A percentile compares a stretch with the other conserved stretches of the same genome.
phyloP scores from a whole-genome alignment of 2,797 vertebrate genomes.

The Lophius americanus region DNA sequence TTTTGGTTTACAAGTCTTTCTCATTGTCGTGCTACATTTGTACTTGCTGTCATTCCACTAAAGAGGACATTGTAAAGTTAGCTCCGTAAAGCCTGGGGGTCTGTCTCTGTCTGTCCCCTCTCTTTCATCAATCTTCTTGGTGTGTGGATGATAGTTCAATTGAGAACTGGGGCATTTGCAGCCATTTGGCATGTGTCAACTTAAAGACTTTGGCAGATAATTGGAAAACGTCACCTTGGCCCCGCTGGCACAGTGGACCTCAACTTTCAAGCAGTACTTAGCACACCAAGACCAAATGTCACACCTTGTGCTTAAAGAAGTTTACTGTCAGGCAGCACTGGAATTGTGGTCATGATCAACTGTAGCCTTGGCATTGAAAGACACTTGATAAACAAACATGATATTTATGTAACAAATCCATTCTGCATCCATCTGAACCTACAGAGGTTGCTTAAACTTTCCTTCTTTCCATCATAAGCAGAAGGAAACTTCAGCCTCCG shows the following conservation, averaged over 20 bases:
- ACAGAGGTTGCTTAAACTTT: not conserved
- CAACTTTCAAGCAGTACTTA: constrained; percentile 44
- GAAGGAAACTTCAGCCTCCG: not conserved
- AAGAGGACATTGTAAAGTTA: constrained; percentile 60
- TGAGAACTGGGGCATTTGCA: constrained; percentile 54
- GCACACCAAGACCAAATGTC: constrained; percentile 55
- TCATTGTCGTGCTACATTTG: constrained; percentile 60
- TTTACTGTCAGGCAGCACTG: constrained; percentile 18
- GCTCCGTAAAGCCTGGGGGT: constrained; percentile 40
- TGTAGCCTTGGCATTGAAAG: not conserved
- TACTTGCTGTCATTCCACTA: constrained; percentile 35
- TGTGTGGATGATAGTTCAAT: constrained; percentile 53
- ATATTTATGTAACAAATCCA: not conserved
- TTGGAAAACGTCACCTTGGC: constrained; percentile 53
- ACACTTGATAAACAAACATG: constrained; percentile 4
- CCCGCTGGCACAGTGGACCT: constrained; percentile 39
- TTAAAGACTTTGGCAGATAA: constrained; percentile 70
- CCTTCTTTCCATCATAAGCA: not conserved
- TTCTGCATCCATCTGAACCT: not conserved
- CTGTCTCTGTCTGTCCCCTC: constrained; percentile 41
- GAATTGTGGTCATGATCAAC: constrained; percentile 2
- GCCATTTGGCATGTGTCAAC: constrained; percentile 77
- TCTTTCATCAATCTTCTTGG: constrained; percentile 16
- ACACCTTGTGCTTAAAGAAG: constrained; percentile 46
- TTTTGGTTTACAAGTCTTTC: constrained; percentile 57